phyloP scores from a whole-genome alignment of 2,797 vertebrate species.

The Poeciliopsis paucimaculata region DNA sequence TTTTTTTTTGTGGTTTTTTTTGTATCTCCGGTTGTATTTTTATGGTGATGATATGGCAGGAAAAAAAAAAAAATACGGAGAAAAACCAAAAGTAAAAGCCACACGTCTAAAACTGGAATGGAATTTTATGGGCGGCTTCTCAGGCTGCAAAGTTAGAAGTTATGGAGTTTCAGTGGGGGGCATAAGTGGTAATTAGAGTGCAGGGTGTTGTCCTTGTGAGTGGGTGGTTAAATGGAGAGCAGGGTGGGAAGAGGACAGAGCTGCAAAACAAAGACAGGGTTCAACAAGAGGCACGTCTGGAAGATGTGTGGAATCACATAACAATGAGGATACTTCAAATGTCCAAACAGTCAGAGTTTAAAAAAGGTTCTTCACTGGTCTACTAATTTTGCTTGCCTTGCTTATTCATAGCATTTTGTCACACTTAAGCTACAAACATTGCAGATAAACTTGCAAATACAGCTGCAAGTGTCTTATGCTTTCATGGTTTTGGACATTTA shows the following conservation, averaged over 20 bases:
- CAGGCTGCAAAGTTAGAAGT: slow-evolving; percentile 41
- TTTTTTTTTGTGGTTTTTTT: background rate
- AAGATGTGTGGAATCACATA: background rate
- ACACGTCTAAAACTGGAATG: slow-evolving; percentile 61
- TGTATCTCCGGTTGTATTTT: slow-evolving; percentile 39
- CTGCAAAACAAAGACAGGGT: slow-evolving; percentile 26
- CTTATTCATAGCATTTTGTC: background rate
- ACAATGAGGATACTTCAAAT: background rate
- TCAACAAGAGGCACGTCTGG: background rate
- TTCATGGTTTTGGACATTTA: background rate
- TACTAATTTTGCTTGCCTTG: background rate
- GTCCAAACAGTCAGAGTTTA: background rate
- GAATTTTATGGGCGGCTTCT: slow-evolving; percentile 45
- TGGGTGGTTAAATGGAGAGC: slow-evolving; percentile 47
- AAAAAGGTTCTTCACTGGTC: background rate
- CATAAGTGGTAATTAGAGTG: slow-evolving; percentile 57
- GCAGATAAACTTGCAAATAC: background rate
- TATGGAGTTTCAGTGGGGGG: slow-evolving; percentile 50
- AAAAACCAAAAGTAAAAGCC: slow-evolving; percentile 52
- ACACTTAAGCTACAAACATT: background rate
- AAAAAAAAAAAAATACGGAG: slow-evolving; percentile 24
- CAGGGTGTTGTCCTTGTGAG: slow-evolving; percentile 60
- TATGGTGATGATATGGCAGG: slow-evolving; percentile 51
- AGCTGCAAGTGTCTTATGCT: background rate
- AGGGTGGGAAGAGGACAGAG: slow-evolving; percentile 36